A percentile compares a stretch with the other conserved stretches of the same genome.
These are phyloP conservation scores for Enhydra lutris DNA, from an alignment of 2,113 vertebrate species.

Conservation along the genomic window DNA sequence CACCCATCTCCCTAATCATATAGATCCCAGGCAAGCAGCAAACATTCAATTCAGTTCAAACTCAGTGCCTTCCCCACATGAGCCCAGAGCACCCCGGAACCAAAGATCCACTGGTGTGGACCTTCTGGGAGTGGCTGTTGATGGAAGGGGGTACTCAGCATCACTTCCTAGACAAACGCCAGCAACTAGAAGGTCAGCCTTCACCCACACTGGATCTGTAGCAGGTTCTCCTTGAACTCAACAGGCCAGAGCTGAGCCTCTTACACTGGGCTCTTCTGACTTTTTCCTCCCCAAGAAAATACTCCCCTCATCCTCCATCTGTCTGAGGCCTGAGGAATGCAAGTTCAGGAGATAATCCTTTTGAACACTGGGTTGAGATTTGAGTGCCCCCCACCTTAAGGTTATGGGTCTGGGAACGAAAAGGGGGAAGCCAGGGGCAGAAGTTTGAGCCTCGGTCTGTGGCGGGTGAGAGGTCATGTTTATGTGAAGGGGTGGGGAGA, in stretches of 20 bases:
- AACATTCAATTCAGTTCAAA: neutral
- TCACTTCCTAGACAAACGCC: neutral
- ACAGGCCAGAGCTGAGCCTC: neutral
- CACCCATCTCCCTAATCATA: neutral
- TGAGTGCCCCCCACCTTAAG: neutral
- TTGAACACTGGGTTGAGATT: neutral
- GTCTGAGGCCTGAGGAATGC: neutral
- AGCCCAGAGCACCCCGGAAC: neutral
- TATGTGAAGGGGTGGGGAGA: accelerated
- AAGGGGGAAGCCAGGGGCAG: neutral
- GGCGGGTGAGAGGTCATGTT: accelerated
- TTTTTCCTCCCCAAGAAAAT: neutral
- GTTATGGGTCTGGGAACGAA: neutral
- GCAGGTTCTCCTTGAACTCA: neutral
- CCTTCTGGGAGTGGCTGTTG: neutral
- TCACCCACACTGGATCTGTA: accelerated
- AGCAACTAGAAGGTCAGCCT: neutral
- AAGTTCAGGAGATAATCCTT: neutral
- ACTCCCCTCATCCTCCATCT: neutral
- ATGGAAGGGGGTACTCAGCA: accelerated
- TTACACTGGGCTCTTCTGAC: neutral
- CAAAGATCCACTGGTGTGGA: neutral
- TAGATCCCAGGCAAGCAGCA: neutral
- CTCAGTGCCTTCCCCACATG: neutral
- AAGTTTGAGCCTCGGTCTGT: accelerated